Base-by-base conservation (phyloP, 2,888 invertebrate species). In the Pammene aurita region DNA sequence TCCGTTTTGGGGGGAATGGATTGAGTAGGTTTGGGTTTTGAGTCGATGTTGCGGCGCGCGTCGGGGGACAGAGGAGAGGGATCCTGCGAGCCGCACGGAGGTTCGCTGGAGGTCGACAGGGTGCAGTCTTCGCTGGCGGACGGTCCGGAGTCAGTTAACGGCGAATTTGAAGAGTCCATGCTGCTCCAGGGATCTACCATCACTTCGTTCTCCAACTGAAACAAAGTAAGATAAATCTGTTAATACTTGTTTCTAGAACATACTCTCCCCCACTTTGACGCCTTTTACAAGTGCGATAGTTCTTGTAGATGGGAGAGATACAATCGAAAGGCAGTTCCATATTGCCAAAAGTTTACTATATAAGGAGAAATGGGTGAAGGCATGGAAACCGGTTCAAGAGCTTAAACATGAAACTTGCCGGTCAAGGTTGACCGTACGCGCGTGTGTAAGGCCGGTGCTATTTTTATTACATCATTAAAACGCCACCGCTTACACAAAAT, bases 201-300 rank as follows among this genome's bases (percentile, higher is more conserved):
- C 76, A 93, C 91, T 90, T 92, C 93, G 90, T 92, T 92, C 89
- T 92, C 92, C 93, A 93, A 92, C 93, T 93, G 89, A n/a, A 93
- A 93, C 88, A 90, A 88, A 72, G 46, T 62, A 48, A 74, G 58
- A 73, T 42, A 7, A 16, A 57, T 57, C 50, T 38, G 52, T 69
- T 61, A 68, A 56, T 11, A 7, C 10, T 10, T 14, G 26, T 0
- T 34, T 26, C n/a, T 26, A 14, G n/a, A 34, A 58, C n/a, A 26
- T 10, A 18, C 7, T 7, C 16, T n/a, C 41, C 18, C 57, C 26
- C 26, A 26, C 26, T 57, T 42, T 14, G 5, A 26, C 18, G 11
- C 46, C 46, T 46, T 48, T 11, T 42, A 42, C 42, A 42, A 48
- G 16, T 16, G 48, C 48, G 10, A 48, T 16, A 10, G n/a, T 14